Conservation (phyloP, 1,140 invertebrate genomes). For the Gonatopus flavifemur region DNA sequence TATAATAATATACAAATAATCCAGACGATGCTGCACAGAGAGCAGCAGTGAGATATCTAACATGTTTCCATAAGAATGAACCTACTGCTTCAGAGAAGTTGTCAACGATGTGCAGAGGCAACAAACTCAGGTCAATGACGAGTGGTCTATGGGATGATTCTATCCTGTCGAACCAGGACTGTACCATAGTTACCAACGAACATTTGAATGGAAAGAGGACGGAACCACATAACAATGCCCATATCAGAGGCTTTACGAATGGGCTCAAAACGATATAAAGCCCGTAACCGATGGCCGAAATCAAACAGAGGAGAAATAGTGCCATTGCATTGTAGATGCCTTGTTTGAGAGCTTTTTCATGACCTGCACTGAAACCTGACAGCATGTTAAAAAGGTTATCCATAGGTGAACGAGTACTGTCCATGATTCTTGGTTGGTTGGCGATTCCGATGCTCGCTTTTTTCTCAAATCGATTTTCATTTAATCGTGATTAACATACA, state of each 20-base stretch:
- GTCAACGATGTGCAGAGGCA: conserved; percentile 75
- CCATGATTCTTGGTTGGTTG: conserved; percentile 38
- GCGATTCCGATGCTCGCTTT: too few species aligned
- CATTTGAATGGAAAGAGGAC: conserved; percentile 88
- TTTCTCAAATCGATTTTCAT: too few species aligned
- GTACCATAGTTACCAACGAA: conserved; percentile 68
- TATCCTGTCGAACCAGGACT: conserved; percentile 71
- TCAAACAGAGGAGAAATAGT: conserved; percentile 67
- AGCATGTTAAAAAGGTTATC: conserved; percentile 53
- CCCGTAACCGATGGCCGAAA: conserved; percentile 71
- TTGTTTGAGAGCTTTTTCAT: conserved; percentile 84
- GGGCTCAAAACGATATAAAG: conserved; percentile 85
- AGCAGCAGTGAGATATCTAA: conserved; percentile 60
- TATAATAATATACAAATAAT: conserved; percentile 56
- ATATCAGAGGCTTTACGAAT: conserved; percentile 89
- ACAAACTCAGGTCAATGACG: conserved; percentile 68
- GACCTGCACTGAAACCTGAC: conserved; percentile 45
- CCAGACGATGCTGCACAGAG: conserved; percentile 34
- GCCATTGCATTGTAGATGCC: conserved; percentile 85
- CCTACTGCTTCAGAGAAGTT: conserved; percentile 72
- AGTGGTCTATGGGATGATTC: conserved; percentile 65
- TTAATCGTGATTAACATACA: too few species aligned
- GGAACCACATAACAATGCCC: conserved; percentile 90
- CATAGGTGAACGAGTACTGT: conserved; percentile 41
- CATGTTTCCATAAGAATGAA: conserved; percentile 61